phyloP scores from a whole-genome alignment of 35 echinoderm and acorn worm species.

The Antedon bifida region DNA sequence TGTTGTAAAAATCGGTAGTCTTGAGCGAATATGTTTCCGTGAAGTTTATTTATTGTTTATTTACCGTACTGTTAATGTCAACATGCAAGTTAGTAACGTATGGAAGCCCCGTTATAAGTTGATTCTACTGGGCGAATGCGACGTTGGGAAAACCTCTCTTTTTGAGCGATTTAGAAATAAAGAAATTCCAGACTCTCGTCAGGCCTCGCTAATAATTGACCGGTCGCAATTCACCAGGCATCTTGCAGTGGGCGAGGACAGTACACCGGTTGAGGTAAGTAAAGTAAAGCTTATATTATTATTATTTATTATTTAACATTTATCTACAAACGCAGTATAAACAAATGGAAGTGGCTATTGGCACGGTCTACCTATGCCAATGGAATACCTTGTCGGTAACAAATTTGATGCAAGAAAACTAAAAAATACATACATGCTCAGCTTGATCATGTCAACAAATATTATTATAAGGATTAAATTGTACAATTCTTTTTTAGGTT shows the following conservation, averaged over 20 bases:
- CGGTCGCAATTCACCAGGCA: conserved; percentile 49
- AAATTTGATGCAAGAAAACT: no score
- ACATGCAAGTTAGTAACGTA: background rate
- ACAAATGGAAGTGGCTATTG: no score
- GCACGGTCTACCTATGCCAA: no score
- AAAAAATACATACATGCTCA: no score
- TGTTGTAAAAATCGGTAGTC: no score
- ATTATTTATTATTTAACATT: no score
- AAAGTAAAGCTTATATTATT: no score
- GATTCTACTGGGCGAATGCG: conserved; percentile 70
- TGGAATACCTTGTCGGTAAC: no score
- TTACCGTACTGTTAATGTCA: background rate
- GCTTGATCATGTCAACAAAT: no score
- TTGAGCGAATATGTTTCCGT: no score
- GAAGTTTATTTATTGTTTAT: no score
- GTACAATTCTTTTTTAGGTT: conserved; percentile 21
- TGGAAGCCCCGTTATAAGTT: conserved; percentile 20
- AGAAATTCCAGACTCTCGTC: conserved; percentile 28
- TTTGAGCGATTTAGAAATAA: conserved; percentile 56
- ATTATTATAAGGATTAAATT: background rate
- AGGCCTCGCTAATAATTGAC: conserved; percentile 15
- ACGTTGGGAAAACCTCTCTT: conserved; percentile 83
- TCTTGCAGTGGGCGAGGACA: conserved; percentile 47
- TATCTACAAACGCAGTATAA: no score
- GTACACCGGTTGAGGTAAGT: conserved; percentile 57